Conservation (phyloP, 2,888 invertebrate species). For the Dolomedes plantarius region DNA sequence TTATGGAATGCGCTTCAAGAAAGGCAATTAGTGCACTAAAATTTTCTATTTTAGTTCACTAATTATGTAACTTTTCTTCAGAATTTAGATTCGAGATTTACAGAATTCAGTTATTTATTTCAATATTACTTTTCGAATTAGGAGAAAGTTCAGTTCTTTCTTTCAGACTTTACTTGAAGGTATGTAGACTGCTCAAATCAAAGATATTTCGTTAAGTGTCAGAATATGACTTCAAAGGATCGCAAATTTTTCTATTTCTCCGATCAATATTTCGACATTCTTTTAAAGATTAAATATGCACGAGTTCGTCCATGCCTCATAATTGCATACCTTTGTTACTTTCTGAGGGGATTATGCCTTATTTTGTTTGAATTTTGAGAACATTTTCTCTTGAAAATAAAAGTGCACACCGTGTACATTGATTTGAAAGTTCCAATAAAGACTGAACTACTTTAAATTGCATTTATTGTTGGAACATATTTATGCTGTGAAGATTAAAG, state of each 20-base stretch:
- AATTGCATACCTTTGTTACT: background rate
- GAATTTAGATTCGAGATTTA: background rate
- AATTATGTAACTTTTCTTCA: background rate
- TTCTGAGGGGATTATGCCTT: background rate
- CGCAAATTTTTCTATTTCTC: background rate
- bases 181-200: background rate
- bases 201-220: background rate
- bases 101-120: background rate
- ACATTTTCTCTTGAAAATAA: too few relatives aligned
- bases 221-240: constrained; percentile 1
- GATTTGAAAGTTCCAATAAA: too few relatives aligned
- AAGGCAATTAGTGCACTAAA: too few relatives aligned
- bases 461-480: too few relatives aligned
- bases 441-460: too few relatives aligned
- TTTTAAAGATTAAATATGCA: background rate
- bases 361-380: too few relatives aligned
- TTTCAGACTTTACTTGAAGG: background rate
- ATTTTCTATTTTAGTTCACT: background rate
- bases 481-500: too few relatives aligned
- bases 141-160: background rate
- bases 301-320: background rate
- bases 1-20: too few relatives aligned
- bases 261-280: background rate
- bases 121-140: background rate
- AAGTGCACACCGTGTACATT: too few relatives aligned